Percentiles rank a stretch among this genome's conserved stretches.
These are phyloP conservation scores for Spialia ferax DNA, from an alignment of 2,888 invertebrate genomes.

Conservation along the genomic window DNA sequence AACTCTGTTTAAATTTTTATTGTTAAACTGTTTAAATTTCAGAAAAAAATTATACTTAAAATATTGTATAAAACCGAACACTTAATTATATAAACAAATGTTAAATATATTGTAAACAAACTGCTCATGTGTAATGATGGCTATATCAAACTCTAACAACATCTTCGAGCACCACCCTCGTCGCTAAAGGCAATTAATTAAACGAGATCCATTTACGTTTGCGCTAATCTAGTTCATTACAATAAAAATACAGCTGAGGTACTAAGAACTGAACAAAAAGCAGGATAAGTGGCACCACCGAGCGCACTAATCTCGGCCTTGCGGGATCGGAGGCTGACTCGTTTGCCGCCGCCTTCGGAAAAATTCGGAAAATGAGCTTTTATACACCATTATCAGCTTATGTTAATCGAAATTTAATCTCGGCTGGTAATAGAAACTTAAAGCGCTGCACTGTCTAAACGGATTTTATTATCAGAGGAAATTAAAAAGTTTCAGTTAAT, in stretches of 20 bases:
- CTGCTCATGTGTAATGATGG: no score
- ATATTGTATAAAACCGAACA: no score
- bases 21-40: no score
- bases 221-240: neutral
- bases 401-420: neutral
- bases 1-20: no score
- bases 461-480: no score
- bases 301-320: neutral
- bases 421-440: no score
- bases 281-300: neutral
- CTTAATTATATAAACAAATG: no score
- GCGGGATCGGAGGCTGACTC: neutral
- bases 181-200: neutral
- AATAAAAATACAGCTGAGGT: neutral
- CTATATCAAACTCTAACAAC: neutral
- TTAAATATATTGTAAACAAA: no score
- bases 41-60: no score
- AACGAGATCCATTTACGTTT: neutral
- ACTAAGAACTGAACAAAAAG: slow-evolving; percentile 11
- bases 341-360: neutral
- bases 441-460: no score
- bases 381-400: neutral
- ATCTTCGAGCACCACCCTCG: neutral
- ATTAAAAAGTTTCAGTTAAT: no score
- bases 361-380: neutral